A percentile compares a stretch with the other conserved stretches of the same genome.
These are phyloP conservation scores for Piscicola geometra DNA, from an alignment of 2,888 invertebrate species.

Conservation along the genomic window DNA sequence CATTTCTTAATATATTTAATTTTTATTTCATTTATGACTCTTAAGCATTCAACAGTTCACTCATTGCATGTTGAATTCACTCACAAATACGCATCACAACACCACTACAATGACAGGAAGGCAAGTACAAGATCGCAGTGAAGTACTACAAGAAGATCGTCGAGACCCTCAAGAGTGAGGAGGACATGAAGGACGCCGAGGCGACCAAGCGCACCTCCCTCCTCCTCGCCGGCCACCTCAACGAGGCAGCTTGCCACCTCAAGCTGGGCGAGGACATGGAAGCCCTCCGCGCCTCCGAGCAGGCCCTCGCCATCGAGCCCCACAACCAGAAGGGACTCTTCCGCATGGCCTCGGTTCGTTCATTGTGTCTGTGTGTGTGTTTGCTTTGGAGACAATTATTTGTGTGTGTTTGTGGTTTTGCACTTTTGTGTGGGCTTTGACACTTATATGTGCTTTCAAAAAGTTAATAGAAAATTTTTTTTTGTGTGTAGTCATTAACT, in stretches of 20 bases:
- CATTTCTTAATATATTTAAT: no score
- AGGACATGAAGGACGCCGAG: slow-evolving; percentile 56
- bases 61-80: no score
- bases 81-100: no score
- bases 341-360: slow-evolving; percentile 67
- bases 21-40: no score
- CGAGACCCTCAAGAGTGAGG: slow-evolving; percentile 63
- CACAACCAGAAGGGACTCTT: slow-evolving; percentile 83
- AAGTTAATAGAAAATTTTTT: neutral
- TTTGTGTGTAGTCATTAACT: neutral
- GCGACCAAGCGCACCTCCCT: slow-evolving; percentile 59
- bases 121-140: slow-evolving; percentile 71
- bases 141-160: slow-evolving; percentile 79
- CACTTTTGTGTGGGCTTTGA: neutral
- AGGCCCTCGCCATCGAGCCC: slow-evolving; percentile 70
- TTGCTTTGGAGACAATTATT: neutral
- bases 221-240: slow-evolving; percentile 70
- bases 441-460: neutral
- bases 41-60: no score
- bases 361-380: neutral
- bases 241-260: slow-evolving; percentile 75
- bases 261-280: slow-evolving; percentile 69
- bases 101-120: slow-evolving; percentile 57
- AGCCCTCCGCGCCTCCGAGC: slow-evolving; percentile 70
- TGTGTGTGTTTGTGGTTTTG: neutral